phyloP scores from a whole-genome alignment of 2,797 vertebrate species.

The Parauchenoglanis ngamensis region DNA sequence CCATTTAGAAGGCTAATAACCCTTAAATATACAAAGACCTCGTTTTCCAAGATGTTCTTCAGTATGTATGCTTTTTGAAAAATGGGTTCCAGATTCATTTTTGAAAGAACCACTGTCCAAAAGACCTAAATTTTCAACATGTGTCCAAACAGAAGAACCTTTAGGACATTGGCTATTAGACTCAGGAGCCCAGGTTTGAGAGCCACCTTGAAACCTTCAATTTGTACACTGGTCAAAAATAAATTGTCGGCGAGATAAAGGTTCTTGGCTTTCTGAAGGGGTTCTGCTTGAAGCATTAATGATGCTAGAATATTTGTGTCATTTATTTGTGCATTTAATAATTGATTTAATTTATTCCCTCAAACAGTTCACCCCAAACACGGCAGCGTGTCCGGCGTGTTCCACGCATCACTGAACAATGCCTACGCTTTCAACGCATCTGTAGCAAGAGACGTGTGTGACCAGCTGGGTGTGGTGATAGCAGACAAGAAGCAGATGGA shows the following conservation, averaged over 20 bases:
- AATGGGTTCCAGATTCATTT: background rate
- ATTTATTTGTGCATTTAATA: background rate
- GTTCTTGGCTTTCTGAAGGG: background rate
- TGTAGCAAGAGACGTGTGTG: conserved; percentile 68
- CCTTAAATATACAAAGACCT: too few relatives aligned
- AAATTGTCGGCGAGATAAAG: background rate
- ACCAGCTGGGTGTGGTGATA: conserved; percentile 62
- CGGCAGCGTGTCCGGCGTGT: conserved; percentile 67
- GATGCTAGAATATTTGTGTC: background rate
- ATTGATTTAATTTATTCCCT: background rate
- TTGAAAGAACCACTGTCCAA: background rate
- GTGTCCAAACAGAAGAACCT: background rate
- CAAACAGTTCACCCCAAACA: conserved; percentile 65
- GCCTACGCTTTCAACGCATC: conserved; percentile 70
- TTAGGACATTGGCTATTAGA: background rate
- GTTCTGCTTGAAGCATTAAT: background rate
- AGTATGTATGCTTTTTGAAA: background rate
- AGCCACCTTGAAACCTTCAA: background rate
- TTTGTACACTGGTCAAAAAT: background rate
- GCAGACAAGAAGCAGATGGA: conserved; percentile 71
- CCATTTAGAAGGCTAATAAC: background rate
- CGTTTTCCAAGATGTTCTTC: background rate
- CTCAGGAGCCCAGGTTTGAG: background rate
- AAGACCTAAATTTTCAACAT: background rate
- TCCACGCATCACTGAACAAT: conserved; percentile 57